These are phyloP conservation scores for Cossypha niveicapilla DNA, from an alignment of 2,797 vertebrate species.

Conservation along the genomic window DNA sequence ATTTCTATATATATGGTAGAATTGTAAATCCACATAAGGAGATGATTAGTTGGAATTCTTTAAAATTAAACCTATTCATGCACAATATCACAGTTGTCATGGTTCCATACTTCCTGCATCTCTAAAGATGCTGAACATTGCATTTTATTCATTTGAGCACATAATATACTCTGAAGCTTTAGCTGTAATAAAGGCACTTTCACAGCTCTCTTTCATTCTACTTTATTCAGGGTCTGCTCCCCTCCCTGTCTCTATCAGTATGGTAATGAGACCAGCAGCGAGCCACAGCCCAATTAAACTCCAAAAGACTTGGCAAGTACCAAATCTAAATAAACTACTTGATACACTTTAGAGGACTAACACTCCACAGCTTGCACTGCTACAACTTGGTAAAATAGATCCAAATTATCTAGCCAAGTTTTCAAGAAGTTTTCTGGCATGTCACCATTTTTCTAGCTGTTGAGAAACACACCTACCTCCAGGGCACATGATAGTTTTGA, in stretches of 20 bases:
- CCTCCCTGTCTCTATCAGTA: neutral
- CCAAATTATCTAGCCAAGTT: conserved; percentile 11
- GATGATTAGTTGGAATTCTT: neutral
- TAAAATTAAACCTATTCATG: neutral
- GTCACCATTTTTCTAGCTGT: conserved; percentile 3
- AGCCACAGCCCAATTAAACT: conserved; percentile 1
- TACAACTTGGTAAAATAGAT: conserved; percentile 3
- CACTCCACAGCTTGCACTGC: neutral
- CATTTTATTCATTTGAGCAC: neutral
- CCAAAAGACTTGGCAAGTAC: neutral
- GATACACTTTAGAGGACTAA: neutral
- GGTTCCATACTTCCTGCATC: neutral
- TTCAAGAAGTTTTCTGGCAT: conserved; percentile 1
- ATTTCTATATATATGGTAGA: neutral
- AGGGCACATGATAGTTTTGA: conserved; percentile 7
- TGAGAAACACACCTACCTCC: conserved; percentile 14
- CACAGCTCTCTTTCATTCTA: neutral
- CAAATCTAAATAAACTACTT: conserved; percentile 32
- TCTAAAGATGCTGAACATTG: neutral
- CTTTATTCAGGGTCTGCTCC: neutral
- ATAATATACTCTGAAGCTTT: neutral
- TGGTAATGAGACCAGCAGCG: neutral
- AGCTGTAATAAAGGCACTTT: neutral
- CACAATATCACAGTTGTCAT: neutral
- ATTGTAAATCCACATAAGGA: neutral